Conservation (phyloP, 2,797 vertebrate genomes). For the Artibeus lituratus region DNA sequence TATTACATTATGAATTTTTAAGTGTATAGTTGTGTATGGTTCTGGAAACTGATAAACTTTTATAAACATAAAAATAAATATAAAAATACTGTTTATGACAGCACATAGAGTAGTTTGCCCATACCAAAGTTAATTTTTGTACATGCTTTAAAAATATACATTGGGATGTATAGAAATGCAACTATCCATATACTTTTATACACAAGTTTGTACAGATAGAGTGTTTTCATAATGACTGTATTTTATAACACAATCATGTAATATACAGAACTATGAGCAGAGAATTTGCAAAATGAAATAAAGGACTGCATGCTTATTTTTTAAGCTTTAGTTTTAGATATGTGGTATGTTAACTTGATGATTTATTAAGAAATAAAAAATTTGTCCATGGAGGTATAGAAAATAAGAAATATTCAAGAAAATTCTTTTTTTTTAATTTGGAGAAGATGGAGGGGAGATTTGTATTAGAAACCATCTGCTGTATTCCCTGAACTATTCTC, state of each 20-base stretch:
- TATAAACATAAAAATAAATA: constrained; percentile 90
- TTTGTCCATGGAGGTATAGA: neutral
- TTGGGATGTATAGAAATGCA: constrained; percentile 79
- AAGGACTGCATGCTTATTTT: constrained; percentile 93
- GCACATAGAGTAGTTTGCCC: constrained; percentile 91
- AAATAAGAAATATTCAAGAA: neutral
- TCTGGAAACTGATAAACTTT: constrained; percentile 86
- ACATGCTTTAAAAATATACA: constrained; percentile 90
- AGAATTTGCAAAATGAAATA: constrained; percentile 90
- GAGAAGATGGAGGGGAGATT: neutral
- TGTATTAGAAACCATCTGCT: neutral
- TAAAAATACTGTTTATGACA: constrained; percentile 81
- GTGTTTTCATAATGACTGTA: constrained; percentile 94
- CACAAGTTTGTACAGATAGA: constrained; percentile 87
- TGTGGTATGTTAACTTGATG: neutral
- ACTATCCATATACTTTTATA: constrained; percentile 82
- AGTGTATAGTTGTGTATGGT: constrained; percentile 82
- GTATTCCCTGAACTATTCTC: neutral
- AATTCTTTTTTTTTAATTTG: constrained; percentile 14
- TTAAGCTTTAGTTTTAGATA: constrained; percentile 64
- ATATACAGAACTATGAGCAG: constrained; percentile 88
- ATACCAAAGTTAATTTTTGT: constrained; percentile 96
- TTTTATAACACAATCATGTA: constrained; percentile 94
- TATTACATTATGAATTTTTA: constrained; percentile 77
- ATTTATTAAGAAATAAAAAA: neutral